Evolutionary conservation across 2,797 vertebrate genomes (phyloP), one percentile per base, ranked within the genome.

Genomic region (Oceanodroma leucorhoa): DNA sequence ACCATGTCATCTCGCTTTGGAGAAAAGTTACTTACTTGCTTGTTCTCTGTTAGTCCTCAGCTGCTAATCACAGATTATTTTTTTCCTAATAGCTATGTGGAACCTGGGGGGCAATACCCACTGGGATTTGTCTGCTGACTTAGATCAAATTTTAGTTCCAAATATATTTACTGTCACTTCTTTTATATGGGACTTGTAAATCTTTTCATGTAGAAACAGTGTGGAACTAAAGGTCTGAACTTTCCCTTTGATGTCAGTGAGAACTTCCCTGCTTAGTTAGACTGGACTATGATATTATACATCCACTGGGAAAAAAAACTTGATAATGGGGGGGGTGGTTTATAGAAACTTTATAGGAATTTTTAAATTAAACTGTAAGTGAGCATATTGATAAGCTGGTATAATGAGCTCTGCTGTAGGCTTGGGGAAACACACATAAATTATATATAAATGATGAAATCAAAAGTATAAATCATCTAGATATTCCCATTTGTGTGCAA

Each of bases 91-190:
- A 70, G 17, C 62, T 76, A 1, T 66, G 32, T 76, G 65, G 58
- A 90, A 72, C 62, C 46, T 48, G 43, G n/a, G 75, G 61, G 51
- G 34, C 51, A 79, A 48, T 65, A 73, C 79, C 65, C 69, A 30
- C 50, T 62, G 85, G 79, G 51, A 69, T 86, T 87, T 80, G 54
- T 89, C 87, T 65, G 66, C 77, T 94, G 83, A 34, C 66, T 90
- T 69, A 50, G 51, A 94, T 84, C 69, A 69, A 83, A 69, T 91
- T 87, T 95, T 60, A 80, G 89, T 87, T 94, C 83, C 80, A 91
- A 79, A 89, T 95, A 76, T 84, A 94, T 95, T 94, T 95, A 76
- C 93, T 88, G 94, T 76, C 89, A 91, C 80, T 94, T 90, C 46
- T 87, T 92, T 91, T 90, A 76, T 91, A 91, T 81, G 62, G 72